Conservation (phyloP, 2,113 vertebrate species). For the Leptobrachium leishanense region DNA sequence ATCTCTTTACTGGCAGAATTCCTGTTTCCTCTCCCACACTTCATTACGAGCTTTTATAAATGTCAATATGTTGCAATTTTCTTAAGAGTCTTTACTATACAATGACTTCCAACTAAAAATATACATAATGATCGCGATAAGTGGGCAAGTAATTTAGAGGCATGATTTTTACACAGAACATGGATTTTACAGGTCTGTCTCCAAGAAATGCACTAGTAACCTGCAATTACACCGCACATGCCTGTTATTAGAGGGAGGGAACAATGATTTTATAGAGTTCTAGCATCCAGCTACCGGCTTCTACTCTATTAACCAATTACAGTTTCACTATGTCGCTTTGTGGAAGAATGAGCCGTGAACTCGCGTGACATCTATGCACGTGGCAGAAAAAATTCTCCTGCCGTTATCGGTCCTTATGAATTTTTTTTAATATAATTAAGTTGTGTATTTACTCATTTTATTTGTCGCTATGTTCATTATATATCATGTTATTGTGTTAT, state of each 20-base stretch:
- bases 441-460: too few species aligned
- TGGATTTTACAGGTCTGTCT: conserved; percentile 48
- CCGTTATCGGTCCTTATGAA: too few species aligned
- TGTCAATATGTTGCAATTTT: conserved; percentile 47
- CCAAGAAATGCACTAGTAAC: conserved; percentile 34
- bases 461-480: too few species aligned
- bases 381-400: too few species aligned
- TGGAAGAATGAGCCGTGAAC: conserved; percentile 4
- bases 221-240: conserved; percentile 42
- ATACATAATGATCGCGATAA: conserved; percentile 46
- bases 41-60: conserved; percentile 42
- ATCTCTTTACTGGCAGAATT: conserved; percentile 13
- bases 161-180: conserved; percentile 49
- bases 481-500: too few species aligned
- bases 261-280: conserved; percentile 39
- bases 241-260: conserved; percentile 40
- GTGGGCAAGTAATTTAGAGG: conserved; percentile 44
- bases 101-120: conserved; percentile 42
- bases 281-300: conserved; percentile 1
- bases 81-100: conserved; percentile 43
- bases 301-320: conserved; percentile 36
- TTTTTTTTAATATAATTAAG: too few species aligned
- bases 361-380: neutral
- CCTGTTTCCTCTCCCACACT: conserved; percentile 33
- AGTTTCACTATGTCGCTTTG: conserved; percentile 3